phyloP scores from a whole-genome alignment of 2,888 invertebrate species.

The Epistrophe eligans region DNA sequence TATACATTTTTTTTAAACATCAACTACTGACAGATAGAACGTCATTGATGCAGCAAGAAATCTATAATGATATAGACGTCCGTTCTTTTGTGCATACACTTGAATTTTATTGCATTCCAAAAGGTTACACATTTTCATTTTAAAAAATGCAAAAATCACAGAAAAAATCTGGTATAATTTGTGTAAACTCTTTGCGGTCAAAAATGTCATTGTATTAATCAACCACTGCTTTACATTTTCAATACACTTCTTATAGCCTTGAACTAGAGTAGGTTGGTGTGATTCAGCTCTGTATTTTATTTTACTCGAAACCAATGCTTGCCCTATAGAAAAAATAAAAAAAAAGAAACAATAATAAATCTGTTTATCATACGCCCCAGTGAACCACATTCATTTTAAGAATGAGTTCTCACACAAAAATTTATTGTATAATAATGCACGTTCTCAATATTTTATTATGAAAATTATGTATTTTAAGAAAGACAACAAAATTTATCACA shows the following conservation, averaged over 20 bases:
- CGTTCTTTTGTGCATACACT: too few relatives aligned
- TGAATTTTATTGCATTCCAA: too few relatives aligned
- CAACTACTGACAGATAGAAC: too few relatives aligned
- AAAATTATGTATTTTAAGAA: background rate
- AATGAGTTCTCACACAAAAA: background rate
- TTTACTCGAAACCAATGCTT: background rate
- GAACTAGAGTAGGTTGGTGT: background rate
- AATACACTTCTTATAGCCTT: background rate
- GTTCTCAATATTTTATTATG: background rate
- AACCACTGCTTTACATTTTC: background rate
- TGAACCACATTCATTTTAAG: background rate
- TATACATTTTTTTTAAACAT: too few relatives aligned
- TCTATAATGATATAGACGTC: too few relatives aligned
- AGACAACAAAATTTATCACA: background rate
- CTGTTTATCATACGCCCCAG: constrained; percentile 22
- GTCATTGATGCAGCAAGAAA: too few relatives aligned
- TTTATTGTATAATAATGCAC: background rate
- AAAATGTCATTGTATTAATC: too few relatives aligned
- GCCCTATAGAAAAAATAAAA: background rate
- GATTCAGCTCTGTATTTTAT: background rate
- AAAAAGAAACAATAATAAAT: background rate
- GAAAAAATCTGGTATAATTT: too few relatives aligned
- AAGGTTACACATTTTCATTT: too few relatives aligned
- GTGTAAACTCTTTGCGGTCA: too few relatives aligned
- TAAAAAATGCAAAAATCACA: too few relatives aligned